These are phyloP conservation scores for Lochmaea capreae DNA, from an alignment of 2,888 invertebrate species.

Conservation along the genomic window DNA sequence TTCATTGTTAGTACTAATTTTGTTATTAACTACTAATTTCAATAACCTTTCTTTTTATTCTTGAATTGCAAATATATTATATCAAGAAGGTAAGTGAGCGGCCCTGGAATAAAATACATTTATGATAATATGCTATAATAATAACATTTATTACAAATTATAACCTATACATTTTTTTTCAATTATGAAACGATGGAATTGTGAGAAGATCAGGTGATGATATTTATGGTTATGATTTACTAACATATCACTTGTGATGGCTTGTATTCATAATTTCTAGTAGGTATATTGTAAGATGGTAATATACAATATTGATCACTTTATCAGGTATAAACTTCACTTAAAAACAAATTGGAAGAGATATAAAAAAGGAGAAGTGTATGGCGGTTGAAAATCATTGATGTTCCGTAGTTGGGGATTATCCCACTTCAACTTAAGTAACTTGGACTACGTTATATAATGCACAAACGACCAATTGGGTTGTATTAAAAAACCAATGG, in stretches of 20 bases:
- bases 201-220: neutral
- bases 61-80: neutral
- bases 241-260: neutral
- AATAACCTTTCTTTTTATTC: no score
- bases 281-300: slow-evolving; percentile 24
- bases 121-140: neutral
- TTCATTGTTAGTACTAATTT: no score
- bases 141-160: slow-evolving; percentile 7
- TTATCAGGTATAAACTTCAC: neutral
- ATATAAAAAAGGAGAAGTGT: neutral
- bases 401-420: no score
- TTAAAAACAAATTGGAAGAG: neutral
- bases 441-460: no score
- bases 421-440: no score
- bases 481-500: neutral
- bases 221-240: neutral
- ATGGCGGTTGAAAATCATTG: no score
- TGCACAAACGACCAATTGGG: no score
- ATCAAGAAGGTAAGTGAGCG: neutral
- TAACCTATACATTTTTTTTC: neutral
- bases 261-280: slow-evolving; percentile 8
- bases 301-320: slow-evolving; percentile 13
- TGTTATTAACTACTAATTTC: no score
- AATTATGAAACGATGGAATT: neutral
- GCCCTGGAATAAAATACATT: neutral